Evolutionary conservation across 2,888 invertebrate genomes (phyloP).

Genomic region (Drosophila paranaensis): DNA sequence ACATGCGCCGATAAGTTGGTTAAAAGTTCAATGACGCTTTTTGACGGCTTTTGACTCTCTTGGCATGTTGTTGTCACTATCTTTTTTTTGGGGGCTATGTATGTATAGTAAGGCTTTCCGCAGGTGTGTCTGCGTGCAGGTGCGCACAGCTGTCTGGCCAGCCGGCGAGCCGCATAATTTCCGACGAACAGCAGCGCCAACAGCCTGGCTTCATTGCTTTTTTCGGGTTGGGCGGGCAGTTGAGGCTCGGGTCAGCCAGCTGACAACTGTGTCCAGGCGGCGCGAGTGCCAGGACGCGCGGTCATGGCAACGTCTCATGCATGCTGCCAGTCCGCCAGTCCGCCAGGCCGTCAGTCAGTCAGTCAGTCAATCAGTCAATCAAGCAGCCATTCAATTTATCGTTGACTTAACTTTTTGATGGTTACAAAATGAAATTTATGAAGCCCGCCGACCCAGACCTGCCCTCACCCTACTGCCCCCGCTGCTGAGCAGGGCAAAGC

Average conservation of each 20-base stretch:
- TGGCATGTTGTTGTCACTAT: constrained; percentile 35
- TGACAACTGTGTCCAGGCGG: constrained; percentile 23
- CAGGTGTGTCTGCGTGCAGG: not conserved
- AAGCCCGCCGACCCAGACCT: constrained; percentile 16
- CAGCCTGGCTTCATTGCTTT: constrained; percentile 1
- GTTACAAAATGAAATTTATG: constrained; percentile 77
- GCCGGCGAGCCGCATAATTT: constrained; percentile 61
- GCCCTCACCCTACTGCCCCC: too few species aligned
- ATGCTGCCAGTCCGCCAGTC: constrained; percentile 35
- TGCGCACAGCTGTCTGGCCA: constrained; percentile 34
- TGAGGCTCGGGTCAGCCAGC: constrained; percentile 11
- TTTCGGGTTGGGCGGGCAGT: not conserved
- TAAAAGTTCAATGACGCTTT: constrained; percentile 65
- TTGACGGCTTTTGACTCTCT: constrained; percentile 73
- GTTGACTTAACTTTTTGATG: constrained; percentile 78
- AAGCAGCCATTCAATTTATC: constrained; percentile 75
- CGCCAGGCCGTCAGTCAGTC: constrained; percentile 22
- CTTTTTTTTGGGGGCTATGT: constrained; percentile 30
- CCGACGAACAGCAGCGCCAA: constrained; percentile 45
- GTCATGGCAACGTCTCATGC: constrained; percentile 10
- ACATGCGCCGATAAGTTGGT: constrained; percentile 31
- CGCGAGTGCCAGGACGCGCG: not conserved
- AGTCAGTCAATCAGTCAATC: constrained; percentile 67
- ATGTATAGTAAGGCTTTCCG: constrained; percentile 56
- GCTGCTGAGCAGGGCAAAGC: too few species aligned